Conservation (phyloP, 2,888 invertebrate genomes). For the Gastrophysa polygoni region DNA sequence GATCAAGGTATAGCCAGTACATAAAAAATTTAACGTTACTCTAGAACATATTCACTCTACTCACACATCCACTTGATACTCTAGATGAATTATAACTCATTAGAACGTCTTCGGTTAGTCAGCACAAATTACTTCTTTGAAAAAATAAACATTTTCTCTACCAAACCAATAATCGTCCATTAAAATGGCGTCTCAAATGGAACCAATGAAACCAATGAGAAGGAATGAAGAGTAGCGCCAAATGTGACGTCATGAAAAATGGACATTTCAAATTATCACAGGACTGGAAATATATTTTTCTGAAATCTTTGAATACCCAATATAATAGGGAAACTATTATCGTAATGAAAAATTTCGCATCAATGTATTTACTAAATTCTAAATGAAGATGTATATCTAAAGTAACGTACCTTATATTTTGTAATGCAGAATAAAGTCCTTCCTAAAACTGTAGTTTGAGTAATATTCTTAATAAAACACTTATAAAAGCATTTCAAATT, state of each 20-base stretch:
- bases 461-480: slow-evolving; percentile 31
- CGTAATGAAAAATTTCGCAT: too few species aligned
- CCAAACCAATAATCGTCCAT: slow-evolving; percentile 45
- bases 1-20: background rate
- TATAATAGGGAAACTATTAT: background rate
- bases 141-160: slow-evolving; percentile 54
- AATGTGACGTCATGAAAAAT: slow-evolving; percentile 44
- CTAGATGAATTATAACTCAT: slow-evolving; percentile 46
- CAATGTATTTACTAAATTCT: too few species aligned
- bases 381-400: background rate
- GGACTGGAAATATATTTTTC: background rate
- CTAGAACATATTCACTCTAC: background rate
- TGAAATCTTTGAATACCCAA: background rate
- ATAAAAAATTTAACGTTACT: background rate
- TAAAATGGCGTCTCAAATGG: slow-evolving; percentile 31
- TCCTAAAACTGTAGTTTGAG: slow-evolving; percentile 37
- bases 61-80: background rate
- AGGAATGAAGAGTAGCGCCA: slow-evolving; percentile 23
- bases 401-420: slow-evolving; percentile 34
- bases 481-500: slow-evolving; percentile 41
- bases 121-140: slow-evolving; percentile 50
- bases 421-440: slow-evolving; percentile 33
- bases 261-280: background rate
- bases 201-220: slow-evolving; percentile 23
- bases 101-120: slow-evolving; percentile 47